These are phyloP conservation scores for Hirtodrosophila histrioides DNA, from an alignment of 2,888 invertebrate species.

Conservation along the genomic window DNA sequence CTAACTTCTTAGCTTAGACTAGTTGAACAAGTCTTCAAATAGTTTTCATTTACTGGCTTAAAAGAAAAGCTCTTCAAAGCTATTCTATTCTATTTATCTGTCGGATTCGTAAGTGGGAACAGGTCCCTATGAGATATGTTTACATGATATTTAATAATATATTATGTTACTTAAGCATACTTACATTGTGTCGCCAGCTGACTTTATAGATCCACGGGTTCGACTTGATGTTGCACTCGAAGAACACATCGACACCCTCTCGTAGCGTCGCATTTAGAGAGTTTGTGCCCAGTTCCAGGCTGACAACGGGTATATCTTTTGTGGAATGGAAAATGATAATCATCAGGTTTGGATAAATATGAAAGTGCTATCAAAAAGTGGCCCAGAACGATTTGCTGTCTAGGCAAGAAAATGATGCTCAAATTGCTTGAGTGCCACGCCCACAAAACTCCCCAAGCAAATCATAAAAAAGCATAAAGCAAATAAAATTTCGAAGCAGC, in stretches of 20 bases:
- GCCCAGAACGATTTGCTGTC: not conserved
- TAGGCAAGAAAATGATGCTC: constrained; percentile 19
- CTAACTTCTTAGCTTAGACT: too few relatives aligned
- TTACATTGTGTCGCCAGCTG: constrained; percentile 91
- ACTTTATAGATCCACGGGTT: constrained; percentile 93
- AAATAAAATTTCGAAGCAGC: constrained; percentile 29
- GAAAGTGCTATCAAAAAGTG: not conserved
- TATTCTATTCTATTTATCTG: too few relatives aligned
- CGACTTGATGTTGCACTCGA: constrained; percentile 95
- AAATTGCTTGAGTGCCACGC: constrained; percentile 21
- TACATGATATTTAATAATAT: too few relatives aligned
- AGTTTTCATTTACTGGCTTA: too few relatives aligned
- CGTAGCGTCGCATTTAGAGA: constrained; percentile 91
- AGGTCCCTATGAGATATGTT: too few relatives aligned
- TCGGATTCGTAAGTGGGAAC: too few relatives aligned
- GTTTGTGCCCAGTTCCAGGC: constrained; percentile 92
- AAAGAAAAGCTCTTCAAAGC: too few relatives aligned
- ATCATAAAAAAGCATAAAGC: constrained; percentile 36
- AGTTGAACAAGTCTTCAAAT: too few relatives aligned
- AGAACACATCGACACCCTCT: constrained; percentile 95
- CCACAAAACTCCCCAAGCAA: constrained; percentile 11
- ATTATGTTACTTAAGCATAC: constrained; percentile 72
- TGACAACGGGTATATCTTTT: constrained; percentile 93
- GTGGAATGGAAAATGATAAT: not conserved
- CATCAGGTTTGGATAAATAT: constrained; percentile 1